Percentiles rank a stretch among this genome's conserved stretches.
Evolutionary conservation across 2,888 invertebrate species (phyloP).

Genomic region (Rotaria sp.): DNA sequence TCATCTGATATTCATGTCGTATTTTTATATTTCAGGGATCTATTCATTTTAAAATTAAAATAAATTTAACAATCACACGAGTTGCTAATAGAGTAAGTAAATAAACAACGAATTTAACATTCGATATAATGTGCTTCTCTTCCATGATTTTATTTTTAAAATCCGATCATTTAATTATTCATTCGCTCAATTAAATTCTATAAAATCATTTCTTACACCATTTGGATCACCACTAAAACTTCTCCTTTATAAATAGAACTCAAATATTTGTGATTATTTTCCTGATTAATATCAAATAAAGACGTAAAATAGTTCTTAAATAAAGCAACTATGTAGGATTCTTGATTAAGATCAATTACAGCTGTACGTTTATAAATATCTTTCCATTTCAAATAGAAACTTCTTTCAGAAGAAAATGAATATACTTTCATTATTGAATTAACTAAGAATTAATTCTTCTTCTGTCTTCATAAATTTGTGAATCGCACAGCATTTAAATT

Average conservation of each 20-base stretch:
- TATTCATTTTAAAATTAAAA: neutral
- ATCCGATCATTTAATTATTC: neutral
- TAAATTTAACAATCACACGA: neutral
- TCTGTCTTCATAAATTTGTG: conserved; percentile 12
- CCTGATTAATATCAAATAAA: neutral
- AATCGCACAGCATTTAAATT: neutral
- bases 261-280: too few species aligned
- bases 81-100: neutral
- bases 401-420: too few species aligned
- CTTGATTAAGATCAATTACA: neutral
- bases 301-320: neutral
- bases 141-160: neutral
- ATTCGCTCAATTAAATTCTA: neutral
- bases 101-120: neutral
- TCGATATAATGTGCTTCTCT: neutral
- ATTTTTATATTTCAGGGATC: neutral
- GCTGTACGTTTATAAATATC: too few species aligned
- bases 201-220: neutral
- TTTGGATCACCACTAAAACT: neutral
- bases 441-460: neutral
- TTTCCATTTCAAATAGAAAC: too few species aligned
- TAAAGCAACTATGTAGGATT: neutral
- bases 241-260: too few species aligned
- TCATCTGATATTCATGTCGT: neutral
- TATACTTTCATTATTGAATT: conserved; percentile 1